Evolutionary conservation across 2,888 invertebrate species (phyloP), one percentile per base, ranked within the genome.

Genomic region (Patella depressa): DNA sequence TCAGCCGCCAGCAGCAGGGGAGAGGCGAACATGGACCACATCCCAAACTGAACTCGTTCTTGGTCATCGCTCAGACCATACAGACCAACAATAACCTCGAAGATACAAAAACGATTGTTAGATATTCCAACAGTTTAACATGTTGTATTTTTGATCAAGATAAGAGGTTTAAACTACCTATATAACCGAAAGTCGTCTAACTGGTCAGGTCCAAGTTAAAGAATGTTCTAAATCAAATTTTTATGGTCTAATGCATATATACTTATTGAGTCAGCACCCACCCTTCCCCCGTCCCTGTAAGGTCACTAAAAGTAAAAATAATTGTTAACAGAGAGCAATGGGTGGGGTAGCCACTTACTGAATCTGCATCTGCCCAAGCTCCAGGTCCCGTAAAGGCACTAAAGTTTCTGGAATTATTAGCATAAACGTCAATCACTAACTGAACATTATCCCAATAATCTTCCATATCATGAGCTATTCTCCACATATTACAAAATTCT

Each of bases 321-420:
- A 9, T 45, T 45, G 45, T 45, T 7, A 9, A 45, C 45, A 45
- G 9, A 4, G 45, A 45, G 7, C 7, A 45, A 45, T 0, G 45
- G 9, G 7, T 7, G 45, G 45, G 45, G 45, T 34, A 34, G 0
- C 29, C 2, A 24, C 54, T 65, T 78, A 97, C 96, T 98, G 98
- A 98, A 89, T 98, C 98, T 53, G 98, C 97, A 93, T 98, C 98
- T 92, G 98, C 98, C 97, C 97, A 98, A 87, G 97, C 96, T 15
- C 98, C 98, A 7, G 97, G 98, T 9, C 97, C 97, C 53, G 97
- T 97, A 91, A 96, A 96, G 57, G 96, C 95, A 79, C 96, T 95
- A 87, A 98, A 96, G 34, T 93, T 92, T 91, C 97, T 96, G 92
- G 97, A 97, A 92, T 97, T 96, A 91, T 96, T 96, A 83, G 97